A percentile compares a stretch with the other conserved stretches of the same genome.
phyloP scores from a whole-genome alignment of 2,797 vertebrate genomes.

The Erithacus rubecula region DNA sequence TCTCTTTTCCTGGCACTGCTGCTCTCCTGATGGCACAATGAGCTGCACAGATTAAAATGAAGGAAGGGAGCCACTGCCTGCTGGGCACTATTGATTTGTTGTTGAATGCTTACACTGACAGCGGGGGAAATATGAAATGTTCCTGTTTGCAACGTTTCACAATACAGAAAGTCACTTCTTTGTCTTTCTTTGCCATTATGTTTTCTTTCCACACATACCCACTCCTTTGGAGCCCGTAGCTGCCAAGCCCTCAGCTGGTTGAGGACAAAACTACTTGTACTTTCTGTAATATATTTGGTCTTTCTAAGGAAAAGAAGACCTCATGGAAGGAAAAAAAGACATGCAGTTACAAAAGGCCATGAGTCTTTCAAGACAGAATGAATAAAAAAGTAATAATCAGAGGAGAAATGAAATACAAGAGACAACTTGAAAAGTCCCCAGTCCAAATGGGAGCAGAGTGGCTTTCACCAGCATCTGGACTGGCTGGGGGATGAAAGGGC shows the following conservation, averaged over 20 bases:
- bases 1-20: neutral
- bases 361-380: neutral
- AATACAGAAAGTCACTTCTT: neutral
- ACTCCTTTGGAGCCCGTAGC: accelerated
- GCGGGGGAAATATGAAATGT: neutral
- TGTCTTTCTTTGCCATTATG: neutral
- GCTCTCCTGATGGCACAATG: neutral
- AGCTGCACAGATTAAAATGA: neutral
- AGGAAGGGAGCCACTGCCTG: neutral
- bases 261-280: neutral
- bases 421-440: neutral
- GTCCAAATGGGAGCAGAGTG: neutral
- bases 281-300: neutral
- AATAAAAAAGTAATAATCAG: neutral
- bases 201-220: neutral
- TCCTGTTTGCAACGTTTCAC: neutral
- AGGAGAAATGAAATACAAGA: neutral
- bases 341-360: neutral
- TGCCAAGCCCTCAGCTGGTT: neutral
- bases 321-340: neutral
- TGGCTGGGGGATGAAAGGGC: neutral
- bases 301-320: neutral
- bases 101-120: neutral
- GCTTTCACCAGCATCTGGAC: neutral
- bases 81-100: neutral